Conservation (phyloP, 2,797 vertebrate genomes). For the Avahi laniger region DNA sequence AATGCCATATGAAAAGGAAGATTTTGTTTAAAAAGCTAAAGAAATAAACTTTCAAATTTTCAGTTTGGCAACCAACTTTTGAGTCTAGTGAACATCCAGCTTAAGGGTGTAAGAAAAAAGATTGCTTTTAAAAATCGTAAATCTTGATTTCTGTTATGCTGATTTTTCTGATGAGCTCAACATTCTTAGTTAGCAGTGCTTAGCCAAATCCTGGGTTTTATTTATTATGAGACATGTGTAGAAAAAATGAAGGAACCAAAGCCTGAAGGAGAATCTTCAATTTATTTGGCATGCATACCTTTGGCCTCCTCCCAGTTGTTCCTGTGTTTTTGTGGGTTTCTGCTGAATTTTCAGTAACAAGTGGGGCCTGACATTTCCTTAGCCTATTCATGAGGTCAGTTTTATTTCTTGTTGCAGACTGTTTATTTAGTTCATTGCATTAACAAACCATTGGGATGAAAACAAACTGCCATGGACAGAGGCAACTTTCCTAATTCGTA, state of each 20-base stretch:
- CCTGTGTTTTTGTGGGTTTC: background rate
- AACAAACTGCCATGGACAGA: background rate
- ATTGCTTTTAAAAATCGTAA: background rate
- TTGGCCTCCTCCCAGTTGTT: background rate
- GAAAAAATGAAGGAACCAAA: background rate
- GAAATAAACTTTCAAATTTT: background rate
- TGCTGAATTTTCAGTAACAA: background rate
- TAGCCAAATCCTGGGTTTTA: background rate
- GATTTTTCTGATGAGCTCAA: background rate
- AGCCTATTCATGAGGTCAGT: background rate
- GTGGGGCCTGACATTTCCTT: constrained; percentile 11
- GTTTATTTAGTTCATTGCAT: background rate
- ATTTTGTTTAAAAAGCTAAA: background rate
- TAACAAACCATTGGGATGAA: background rate
- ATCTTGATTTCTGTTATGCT: constrained; percentile 12
- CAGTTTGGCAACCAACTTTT: background rate
- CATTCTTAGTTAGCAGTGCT: background rate
- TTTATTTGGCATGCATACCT: background rate
- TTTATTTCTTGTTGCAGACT: background rate
- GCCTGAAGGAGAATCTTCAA: background rate
- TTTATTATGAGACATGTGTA: background rate
- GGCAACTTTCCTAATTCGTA: background rate
- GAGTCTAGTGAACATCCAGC: background rate
- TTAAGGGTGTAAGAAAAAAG: background rate
- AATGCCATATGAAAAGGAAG: background rate